These are phyloP conservation scores for Drosophila acutilabella DNA, from an alignment of 2,888 invertebrate genomes.

Conservation along the genomic window DNA sequence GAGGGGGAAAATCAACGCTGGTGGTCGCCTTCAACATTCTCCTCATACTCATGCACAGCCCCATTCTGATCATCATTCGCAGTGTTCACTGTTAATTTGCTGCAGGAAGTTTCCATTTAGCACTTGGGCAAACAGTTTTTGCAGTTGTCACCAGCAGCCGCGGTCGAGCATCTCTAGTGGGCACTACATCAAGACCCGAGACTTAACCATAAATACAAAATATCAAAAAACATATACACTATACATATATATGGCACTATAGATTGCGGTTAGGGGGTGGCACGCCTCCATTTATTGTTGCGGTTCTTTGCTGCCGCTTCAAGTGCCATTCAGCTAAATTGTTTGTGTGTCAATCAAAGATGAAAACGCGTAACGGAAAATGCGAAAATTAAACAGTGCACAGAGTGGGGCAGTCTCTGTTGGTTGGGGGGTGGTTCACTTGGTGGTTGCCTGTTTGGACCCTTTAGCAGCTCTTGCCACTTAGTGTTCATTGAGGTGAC, in stretches of 20 bases:
- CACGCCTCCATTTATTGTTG: constrained; percentile 57
- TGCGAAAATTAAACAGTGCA: constrained; percentile 80
- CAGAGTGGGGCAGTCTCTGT: constrained; percentile 9
- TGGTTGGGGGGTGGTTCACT: constrained; percentile 1
- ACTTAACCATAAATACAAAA: constrained; percentile 74
- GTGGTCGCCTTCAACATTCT: constrained; percentile 54
- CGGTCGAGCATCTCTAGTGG: constrained; percentile 51
- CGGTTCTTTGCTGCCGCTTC: constrained; percentile 54
- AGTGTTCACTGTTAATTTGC: constrained; percentile 69
- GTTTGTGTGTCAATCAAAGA: constrained; percentile 82
- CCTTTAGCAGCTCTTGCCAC: constrained; percentile 53
- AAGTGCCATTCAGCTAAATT: constrained; percentile 80
- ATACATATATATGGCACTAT: neutral
- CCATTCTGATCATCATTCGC: constrained; percentile 20
- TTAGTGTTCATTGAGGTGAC: constrained; percentile 75
- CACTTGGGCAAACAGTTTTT: constrained; percentile 77
- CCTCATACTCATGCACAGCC: constrained; percentile 8
- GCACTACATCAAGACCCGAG: constrained; percentile 58
- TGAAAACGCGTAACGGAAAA: constrained; percentile 78
- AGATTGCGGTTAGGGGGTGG: constrained; percentile 57
- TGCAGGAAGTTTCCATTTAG: constrained; percentile 79
- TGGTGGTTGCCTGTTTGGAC: constrained; percentile 1
- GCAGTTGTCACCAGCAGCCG: constrained; percentile 74
- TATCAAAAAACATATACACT: constrained; percentile 50
- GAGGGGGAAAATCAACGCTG: constrained; percentile 56